Conservation (phyloP, 64 coral and sea anemone genomes). For the Montipora sp. region DNA sequence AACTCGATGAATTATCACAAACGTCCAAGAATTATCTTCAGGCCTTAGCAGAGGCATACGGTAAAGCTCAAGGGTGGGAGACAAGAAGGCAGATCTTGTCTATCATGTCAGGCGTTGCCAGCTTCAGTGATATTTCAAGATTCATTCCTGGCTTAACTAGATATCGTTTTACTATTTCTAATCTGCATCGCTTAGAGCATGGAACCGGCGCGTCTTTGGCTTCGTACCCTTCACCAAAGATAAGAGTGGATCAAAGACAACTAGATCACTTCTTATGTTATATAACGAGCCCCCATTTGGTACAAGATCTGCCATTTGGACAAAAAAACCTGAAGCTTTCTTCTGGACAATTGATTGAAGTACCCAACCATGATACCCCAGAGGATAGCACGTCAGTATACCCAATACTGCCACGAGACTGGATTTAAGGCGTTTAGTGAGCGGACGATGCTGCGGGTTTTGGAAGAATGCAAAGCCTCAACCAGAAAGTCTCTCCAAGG, state of each 20-base stretch:
- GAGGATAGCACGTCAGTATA: constrained; percentile 58
- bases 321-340: constrained; percentile 39
- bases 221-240: not conserved
- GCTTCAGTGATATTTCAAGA: not conserved
- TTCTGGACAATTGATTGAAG: not conserved
- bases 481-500: constrained; percentile 57
- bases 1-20: not conserved
- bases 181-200: constrained; percentile 48
- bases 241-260: constrained; percentile 49
- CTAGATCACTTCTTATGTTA: constrained; percentile 14
- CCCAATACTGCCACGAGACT: constrained; percentile 22
- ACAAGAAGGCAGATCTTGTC: constrained; percentile 1
- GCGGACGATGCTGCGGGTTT: constrained; percentile 42
- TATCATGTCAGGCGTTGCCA: constrained; percentile 29
- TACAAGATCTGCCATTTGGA: constrained; percentile 64
- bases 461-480: constrained; percentile 59
- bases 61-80: constrained; percentile 7
- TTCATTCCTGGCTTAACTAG: not conserved
- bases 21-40: not conserved
- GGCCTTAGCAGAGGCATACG: constrained; percentile 21
- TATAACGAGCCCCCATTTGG: constrained; percentile 57
- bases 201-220: not conserved
- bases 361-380: constrained; percentile 62
- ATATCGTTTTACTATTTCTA: constrained; percentile 46
- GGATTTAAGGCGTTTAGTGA: constrained; percentile 52